Conservation (phyloP, 1,140 invertebrate species). For the Araneus ventricosus region DNA sequence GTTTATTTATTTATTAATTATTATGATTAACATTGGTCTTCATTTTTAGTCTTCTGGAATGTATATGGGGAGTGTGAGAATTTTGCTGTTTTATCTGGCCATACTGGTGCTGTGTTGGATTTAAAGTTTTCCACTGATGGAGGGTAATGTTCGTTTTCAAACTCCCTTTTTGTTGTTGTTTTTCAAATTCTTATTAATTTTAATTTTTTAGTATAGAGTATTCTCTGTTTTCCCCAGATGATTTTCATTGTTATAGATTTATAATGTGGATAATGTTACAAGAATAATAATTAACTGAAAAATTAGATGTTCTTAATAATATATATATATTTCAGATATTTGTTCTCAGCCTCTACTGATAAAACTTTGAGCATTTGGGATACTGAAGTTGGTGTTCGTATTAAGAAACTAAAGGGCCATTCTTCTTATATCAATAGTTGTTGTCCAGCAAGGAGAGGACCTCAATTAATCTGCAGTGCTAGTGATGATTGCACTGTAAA, state of each 20-base stretch:
- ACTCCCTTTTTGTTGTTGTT: not conserved
- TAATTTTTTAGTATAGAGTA: not conserved
- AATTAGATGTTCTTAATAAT: not conserved
- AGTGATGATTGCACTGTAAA: slow-evolving; percentile 97
- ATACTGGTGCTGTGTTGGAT: slow-evolving; percentile 98
- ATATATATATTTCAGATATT: slow-evolving; percentile 81
- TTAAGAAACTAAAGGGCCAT: slow-evolving; percentile 93
- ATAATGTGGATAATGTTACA: not conserved
- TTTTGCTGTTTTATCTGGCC: slow-evolving; percentile 92
- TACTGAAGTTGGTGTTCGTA: slow-evolving; percentile 89
- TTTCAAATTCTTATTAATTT: not conserved
- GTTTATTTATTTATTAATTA: not conserved
- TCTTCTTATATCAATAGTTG: slow-evolving; percentile 83
- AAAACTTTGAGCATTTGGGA: slow-evolving; percentile 98
- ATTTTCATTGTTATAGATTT: not conserved
- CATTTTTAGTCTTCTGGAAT: slow-evolving; percentile 94
- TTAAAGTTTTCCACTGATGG: slow-evolving; percentile 97
- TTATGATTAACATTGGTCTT: slow-evolving; percentile 74
- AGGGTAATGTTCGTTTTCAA: slow-evolving; percentile 77
- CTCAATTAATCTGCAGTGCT: slow-evolving; percentile 93
- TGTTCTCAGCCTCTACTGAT: slow-evolving; percentile 97
- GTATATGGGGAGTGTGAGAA: slow-evolving; percentile 99
- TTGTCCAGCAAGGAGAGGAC: slow-evolving; percentile 89
- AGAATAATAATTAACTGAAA: not conserved
- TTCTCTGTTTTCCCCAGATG: not conserved